These are phyloP conservation scores for Heliconius aoede DNA, from an alignment of 2,888 invertebrate species.

Conservation along the genomic window DNA sequence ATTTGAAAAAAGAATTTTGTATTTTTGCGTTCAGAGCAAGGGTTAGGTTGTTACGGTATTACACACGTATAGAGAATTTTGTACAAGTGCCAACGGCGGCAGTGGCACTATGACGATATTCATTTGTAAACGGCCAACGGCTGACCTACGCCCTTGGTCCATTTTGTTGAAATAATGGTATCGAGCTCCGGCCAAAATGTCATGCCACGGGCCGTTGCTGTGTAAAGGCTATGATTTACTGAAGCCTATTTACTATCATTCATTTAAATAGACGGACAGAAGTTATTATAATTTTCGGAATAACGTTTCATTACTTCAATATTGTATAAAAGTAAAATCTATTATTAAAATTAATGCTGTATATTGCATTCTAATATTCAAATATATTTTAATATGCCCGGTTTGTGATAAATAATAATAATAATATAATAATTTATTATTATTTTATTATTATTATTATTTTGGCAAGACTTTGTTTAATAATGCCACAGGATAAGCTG, in stretches of 20 bases:
- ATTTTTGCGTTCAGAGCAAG: conserved; percentile 14
- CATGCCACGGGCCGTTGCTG: conserved; percentile 41
- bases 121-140: conserved; percentile 46
- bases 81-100: conserved; percentile 42
- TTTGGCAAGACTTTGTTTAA: too few species aligned
- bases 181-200: conserved; percentile 44
- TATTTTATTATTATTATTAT: too few species aligned
- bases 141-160: conserved; percentile 45
- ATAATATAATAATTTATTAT: too few species aligned
- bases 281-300: not conserved
- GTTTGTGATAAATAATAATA: not conserved
- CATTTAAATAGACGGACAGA: conserved; percentile 28
- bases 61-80: conserved; percentile 35
- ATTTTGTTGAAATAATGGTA: conserved; percentile 47
- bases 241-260: conserved; percentile 34
- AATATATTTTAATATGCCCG: not conserved
- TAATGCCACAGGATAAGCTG: not conserved
- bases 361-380: not conserved
- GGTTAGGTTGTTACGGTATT: conserved; percentile 15
- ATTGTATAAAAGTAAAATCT: not conserved
- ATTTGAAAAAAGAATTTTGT: not conserved
- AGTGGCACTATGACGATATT: conserved; percentile 42
- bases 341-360: not conserved
- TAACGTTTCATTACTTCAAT: not conserved
- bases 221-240: conserved; percentile 44